Percentiles rank a stretch among this genome's conserved stretches.
Conservation (phyloP, 2,888 invertebrate genomes). For the Chironomus riparius region DNA sequence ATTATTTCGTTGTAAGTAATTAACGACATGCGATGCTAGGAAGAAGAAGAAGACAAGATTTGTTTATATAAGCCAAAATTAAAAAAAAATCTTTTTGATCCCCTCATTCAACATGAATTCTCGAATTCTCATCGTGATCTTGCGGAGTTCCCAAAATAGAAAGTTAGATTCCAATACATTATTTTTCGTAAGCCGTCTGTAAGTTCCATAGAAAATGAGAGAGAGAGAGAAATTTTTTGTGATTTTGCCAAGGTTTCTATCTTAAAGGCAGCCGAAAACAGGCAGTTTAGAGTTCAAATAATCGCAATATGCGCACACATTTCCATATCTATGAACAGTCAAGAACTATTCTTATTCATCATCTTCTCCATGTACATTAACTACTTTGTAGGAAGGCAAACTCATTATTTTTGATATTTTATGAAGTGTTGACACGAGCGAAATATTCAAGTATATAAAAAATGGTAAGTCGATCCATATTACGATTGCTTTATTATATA, state of each 20-base stretch:
- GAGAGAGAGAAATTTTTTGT: not conserved
- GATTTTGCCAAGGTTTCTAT: not conserved
- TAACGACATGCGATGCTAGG: not conserved
- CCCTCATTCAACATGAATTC: not conserved
- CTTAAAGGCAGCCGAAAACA: not conserved
- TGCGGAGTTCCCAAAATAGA: not conserved
- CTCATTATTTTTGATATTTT: too few relatives aligned
- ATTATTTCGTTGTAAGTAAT: not conserved
- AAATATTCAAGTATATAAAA: too few relatives aligned
- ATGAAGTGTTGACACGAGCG: too few relatives aligned
- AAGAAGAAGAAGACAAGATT: not conserved
- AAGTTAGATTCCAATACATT: not conserved
- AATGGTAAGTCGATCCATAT: too few relatives aligned
- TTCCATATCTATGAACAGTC: not conserved
- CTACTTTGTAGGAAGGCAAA: too few relatives aligned
- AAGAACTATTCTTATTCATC: too few relatives aligned
- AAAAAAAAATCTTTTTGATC: not conserved
- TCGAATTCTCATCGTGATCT: not conserved
- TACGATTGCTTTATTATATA: too few relatives aligned
- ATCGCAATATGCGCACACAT: not conserved
- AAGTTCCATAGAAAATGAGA: not conserved
- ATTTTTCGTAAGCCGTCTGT: not conserved
- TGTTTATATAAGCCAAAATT: not conserved
- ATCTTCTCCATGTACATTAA: too few relatives aligned
- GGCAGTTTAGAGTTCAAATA: not conserved